Evolutionary conservation across 2,888 invertebrate genomes (phyloP), one percentile per base, ranked within the genome.

Genomic region (Syrista parreyssii): DNA sequence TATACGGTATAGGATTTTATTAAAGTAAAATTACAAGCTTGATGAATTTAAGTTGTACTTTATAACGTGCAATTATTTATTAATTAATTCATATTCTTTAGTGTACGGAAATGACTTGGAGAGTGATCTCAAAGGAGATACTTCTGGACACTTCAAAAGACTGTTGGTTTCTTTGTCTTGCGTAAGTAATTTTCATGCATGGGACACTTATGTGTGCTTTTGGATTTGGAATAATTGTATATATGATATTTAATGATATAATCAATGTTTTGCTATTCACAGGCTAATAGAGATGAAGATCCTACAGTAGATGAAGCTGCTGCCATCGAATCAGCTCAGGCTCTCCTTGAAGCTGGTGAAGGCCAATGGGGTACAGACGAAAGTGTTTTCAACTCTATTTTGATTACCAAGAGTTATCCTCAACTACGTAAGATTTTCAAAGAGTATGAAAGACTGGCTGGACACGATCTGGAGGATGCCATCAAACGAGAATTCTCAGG

Each of bases 141-240:
- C 98, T 3, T 97, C 97, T 76, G 98, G 98, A 11, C 95, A 96
- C 88, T 98, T 98, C 92, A 96, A 96, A 91, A 94, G 98, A 78
- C 93, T 99, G 32, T 94, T 98, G 91, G 96, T 97, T 35, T 97
- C 98, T 23, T 91, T 97, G 6, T 95, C 95, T 85, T 95, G 95
- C 88, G 90, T 90, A 82, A 86, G 88, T 86, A 75, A 31, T 74
- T 71, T 30, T 31, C 31, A 15, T n/a, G 11, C 12, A 23, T 1
- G 71, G n/a, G 0, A 30, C 0, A 71, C 71, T 68, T 3, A 30
- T 2, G n/a, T n/a, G 15, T 32, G 40, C 40, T 40, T 4, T 40
- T 12, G 40, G 40, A 23, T 40, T 40, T 23, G 40, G 15, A 15
- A 15, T 40, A 40, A 40, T 23, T 2, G 6, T 6, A 15, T 15